These are phyloP conservation scores for Lepidocolaptes lacrymiger DNA, from an alignment of 2,797 vertebrate species.

Conservation along the genomic window DNA sequence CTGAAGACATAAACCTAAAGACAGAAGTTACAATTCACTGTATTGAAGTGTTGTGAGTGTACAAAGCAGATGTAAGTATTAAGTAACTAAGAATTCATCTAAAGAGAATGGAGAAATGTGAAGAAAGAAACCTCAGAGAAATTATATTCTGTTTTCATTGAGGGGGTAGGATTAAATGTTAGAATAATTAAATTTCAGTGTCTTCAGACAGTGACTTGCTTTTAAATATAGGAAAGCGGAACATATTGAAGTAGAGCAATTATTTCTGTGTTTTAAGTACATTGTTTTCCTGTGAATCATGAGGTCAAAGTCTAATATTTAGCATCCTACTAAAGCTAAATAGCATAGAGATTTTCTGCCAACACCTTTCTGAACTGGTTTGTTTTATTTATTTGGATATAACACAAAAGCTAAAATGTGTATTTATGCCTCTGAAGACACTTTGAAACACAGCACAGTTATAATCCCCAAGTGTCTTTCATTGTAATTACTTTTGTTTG, in stretches of 20 bases:
- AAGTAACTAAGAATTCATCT: background rate
- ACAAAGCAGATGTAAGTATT: background rate
- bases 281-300: constrained; percentile 18
- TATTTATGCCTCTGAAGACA: background rate
- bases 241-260: constrained; percentile 6
- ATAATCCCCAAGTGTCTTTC: background rate
- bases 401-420: background rate
- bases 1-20: background rate
- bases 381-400: background rate
- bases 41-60: background rate
- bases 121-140: background rate
- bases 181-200: constrained; percentile 5
- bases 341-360: background rate
- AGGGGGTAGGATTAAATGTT: background rate
- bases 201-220: background rate
- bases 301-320: background rate
- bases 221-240: background rate
- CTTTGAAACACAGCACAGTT: background rate
- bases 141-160: background rate
- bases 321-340: constrained; percentile 21
- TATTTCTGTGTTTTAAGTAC: constrained; percentile 2
- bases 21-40: background rate
- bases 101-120: background rate
- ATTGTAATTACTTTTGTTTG: background rate
- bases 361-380: background rate